Percentiles rank a stretch among this genome's conserved stretches.
These are phyloP conservation scores for Oryzias curvinotus DNA, from an alignment of 2,113 vertebrate genomes.

Conservation along the genomic window DNA sequence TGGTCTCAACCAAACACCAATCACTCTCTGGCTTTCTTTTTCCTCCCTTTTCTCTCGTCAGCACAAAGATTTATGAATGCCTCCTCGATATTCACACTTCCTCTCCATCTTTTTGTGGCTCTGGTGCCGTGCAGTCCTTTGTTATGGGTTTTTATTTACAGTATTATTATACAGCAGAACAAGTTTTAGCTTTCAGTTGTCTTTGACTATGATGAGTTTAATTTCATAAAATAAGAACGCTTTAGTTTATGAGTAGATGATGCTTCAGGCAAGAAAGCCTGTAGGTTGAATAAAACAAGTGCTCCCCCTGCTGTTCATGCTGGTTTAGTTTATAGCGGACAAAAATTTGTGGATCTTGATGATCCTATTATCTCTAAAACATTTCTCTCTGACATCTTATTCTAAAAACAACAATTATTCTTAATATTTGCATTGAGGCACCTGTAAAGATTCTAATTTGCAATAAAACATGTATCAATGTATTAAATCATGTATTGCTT, in stretches of 20 bases:
- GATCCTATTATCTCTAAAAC: too few relatives aligned
- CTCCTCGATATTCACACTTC: not conserved
- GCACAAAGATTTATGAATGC: not conserved
- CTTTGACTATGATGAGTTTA: conserved; percentile 61
- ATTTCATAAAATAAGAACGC: conserved; percentile 61
- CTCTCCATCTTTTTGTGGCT: not conserved
- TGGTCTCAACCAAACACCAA: conserved; percentile 33
- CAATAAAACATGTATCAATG: too few relatives aligned
- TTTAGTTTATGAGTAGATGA: conserved; percentile 35
- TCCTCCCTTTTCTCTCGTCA: not conserved
- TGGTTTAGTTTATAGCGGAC: not conserved
- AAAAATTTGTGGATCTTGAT: too few relatives aligned
- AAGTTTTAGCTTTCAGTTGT: conserved; percentile 43
- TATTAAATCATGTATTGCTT: too few relatives aligned
- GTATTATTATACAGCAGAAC: conserved; percentile 38
- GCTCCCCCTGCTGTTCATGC: conserved; percentile 60
- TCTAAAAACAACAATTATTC: too few relatives aligned
- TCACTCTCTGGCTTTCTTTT: not conserved
- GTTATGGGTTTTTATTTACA: conserved; percentile 40
- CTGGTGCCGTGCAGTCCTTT: conserved; percentile 14
- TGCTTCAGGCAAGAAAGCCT: conserved; percentile 6
- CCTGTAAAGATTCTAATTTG: not conserved
- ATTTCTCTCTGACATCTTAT: too few relatives aligned
- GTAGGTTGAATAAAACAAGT: conserved; percentile 22
- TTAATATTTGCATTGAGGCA: not conserved